Evolutionary conservation across 2,888 invertebrate species (phyloP), one percentile per base, ranked within the genome.

Genomic region (Nemotelus nigrinus): DNA sequence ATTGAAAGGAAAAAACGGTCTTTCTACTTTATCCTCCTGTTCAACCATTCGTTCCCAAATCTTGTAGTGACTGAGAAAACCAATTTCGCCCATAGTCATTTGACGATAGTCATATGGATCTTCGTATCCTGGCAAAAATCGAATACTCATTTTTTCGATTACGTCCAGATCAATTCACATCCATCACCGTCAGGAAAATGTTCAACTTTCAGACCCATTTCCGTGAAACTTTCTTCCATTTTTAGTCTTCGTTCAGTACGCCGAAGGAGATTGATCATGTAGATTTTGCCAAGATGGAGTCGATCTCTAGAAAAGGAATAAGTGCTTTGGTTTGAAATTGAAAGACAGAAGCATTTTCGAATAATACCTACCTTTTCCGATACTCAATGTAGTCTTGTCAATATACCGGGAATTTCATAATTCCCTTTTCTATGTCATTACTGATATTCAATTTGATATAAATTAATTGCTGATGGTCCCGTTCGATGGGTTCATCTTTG

Each of bases 71-170:
- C 98, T 98, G 75, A 99, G 89, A 85, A 99, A 99, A 3, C 99
- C 99, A 76, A 99, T 94, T 88, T 99, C 99, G 2, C 99, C 99
- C 86, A 94, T 91, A 77, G 96, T 99, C 94, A 99, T 94, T 8
- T 96, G 93, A 81, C 99, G 91, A 84, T 94, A 93, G 83, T 95
- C 94, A 88, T 94, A 96, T 0, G 98, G 98, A 88, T 98, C 98
- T 80, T 92, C 90, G 85, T 96, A 98, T 75, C 92, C 92, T 0
- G 94, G 92, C 88, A 98, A 89, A 83, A 95, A 90, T 71, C 89
- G 90, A 2, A 98, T 90, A 1, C 91, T 91, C 85, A 90, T 87
- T n/a, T 90, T 84, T 80, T 90, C 83, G 83, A 94, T 84, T 82
- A 89, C 85, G 65, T 88, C 88, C 81, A 90, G 88, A 82, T 93